Conservation (phyloP, 2,888 invertebrate genomes). For the Synanthedon myopaeformis region DNA sequence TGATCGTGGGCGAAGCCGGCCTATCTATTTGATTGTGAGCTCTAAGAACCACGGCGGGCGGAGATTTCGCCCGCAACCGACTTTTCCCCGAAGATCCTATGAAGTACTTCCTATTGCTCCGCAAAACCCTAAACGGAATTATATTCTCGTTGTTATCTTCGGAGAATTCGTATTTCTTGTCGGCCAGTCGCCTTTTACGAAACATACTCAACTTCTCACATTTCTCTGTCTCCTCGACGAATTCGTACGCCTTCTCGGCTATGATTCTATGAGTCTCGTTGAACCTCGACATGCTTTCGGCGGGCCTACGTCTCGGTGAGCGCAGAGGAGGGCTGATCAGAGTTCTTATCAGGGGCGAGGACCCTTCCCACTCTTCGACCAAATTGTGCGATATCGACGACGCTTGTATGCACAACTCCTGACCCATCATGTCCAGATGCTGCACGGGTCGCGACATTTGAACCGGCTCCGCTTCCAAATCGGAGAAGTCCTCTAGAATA, state of each 20-base stretch:
- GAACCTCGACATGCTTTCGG: slow-evolving; percentile 64
- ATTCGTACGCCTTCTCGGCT: slow-evolving; percentile 85
- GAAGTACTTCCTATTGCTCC: slow-evolving; percentile 66
- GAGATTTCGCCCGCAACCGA: slow-evolving; percentile 48
- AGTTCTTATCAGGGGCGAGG: slow-evolving; percentile 58
- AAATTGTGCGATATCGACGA: slow-evolving; percentile 58
- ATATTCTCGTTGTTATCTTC: slow-evolving; percentile 80
- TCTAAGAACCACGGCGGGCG: slow-evolving; percentile 49
- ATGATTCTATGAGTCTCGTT: slow-evolving; percentile 65
- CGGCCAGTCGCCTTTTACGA: slow-evolving; percentile 85
- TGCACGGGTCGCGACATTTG: slow-evolving; percentile 54
- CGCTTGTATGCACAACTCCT: slow-evolving; percentile 59
- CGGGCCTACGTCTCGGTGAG: slow-evolving; percentile 56
- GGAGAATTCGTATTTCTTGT: slow-evolving; percentile 92
- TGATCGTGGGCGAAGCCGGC: slow-evolving; percentile 38
- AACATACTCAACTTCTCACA: slow-evolving; percentile 90
- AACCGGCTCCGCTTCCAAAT: slow-evolving; percentile 68
- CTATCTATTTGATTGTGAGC: slow-evolving; percentile 60
- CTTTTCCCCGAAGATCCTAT: slow-evolving; percentile 48
- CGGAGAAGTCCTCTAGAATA: slow-evolving; percentile 73
- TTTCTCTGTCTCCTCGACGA: slow-evolving; percentile 85
- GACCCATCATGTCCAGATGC: slow-evolving; percentile 56
- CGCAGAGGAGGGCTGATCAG: slow-evolving; percentile 59
- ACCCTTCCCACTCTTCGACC: slow-evolving; percentile 66
- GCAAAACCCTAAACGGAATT: slow-evolving; percentile 73